Base-by-base conservation (phyloP, 2,797 vertebrate species). In the Petrocephalus sullivani region DNA sequence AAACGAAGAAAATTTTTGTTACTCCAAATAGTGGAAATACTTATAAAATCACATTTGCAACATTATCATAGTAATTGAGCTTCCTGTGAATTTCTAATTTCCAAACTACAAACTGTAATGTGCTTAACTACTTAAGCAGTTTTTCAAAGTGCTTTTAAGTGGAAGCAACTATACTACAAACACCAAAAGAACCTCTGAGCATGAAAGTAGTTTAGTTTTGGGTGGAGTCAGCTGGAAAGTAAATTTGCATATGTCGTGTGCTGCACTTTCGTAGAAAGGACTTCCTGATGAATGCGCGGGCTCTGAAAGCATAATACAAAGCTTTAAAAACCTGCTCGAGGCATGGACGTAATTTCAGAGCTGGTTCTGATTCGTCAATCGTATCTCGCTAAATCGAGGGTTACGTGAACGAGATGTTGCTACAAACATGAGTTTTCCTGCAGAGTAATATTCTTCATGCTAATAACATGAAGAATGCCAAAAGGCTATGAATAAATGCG, bases 221-320 rank as follows among this genome's bases (percentile, higher is more conserved):
- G 75, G 75, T 81, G 75, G 75, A 81, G 75, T 81, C 75, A 49
- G 75, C 75, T 49, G 75, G 41, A 81, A 49, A 81, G 37, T 49
- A 49, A 46, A 46, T 81, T 81, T 81, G 75, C 75, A 81, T 81
- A 81, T 81, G 41, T 49, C 75, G 41, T 49, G 37, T 81, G 75
- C 75, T 81, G 75, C 75, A 81, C 41, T 81, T 81, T 81, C 75
- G 49, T 81, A 49, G 75, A 81, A 49, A 49, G 41, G 19, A 81
- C 37, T 46, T 81, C 75, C 75, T 3, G 75, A 81, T 81, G 75
- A 81, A 81, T 46, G 46, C 75, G 14, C 7, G 3, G 4, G 19
- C 75, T 49, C 37, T 10, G 41, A 81, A 46, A 81, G 41, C 8
- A 14, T 49, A 49, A 81, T 81, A 81, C 41, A 81, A 81, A 49